These are phyloP conservation scores for Wasmannia auropunctata DNA, from an alignment of 1,140 invertebrate genomes.

Conservation along the genomic window DNA sequence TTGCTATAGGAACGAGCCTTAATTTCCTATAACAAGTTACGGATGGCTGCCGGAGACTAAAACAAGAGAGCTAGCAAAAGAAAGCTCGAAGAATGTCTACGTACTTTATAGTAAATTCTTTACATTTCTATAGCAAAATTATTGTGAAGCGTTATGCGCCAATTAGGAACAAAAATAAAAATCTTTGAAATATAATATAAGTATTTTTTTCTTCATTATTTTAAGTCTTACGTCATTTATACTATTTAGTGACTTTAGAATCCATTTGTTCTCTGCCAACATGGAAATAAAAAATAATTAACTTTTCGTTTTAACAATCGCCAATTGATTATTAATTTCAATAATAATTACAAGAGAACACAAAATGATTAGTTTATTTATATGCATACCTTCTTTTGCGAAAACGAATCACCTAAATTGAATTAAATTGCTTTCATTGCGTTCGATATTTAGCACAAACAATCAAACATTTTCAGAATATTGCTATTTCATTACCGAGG, in stretches of 20 bases:
- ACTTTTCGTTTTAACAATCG: not conserved
- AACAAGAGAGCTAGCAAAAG: not conserved
- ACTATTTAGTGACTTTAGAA: not conserved
- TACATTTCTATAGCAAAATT: not conserved
- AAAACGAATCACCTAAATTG: not conserved
- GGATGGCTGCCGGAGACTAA: not conserved
- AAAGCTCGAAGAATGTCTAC: not conserved
- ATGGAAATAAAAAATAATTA: not conserved
- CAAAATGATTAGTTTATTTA: not conserved
- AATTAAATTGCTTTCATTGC: not conserved
- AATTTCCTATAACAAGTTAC: not conserved
- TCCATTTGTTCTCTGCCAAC: not conserved
- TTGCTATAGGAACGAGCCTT: no score
- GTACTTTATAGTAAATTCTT: not conserved
- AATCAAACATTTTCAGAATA: not conserved
- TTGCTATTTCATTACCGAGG: not conserved
- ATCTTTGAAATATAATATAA: not conserved
- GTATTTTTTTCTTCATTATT: not conserved
- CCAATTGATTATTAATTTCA: not conserved
- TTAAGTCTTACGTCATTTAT: not conserved
- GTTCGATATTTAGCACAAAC: not conserved
- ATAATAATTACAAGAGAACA: no score
- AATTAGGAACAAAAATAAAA: not conserved
- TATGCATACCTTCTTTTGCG: not conserved
- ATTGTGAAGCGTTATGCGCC: not conserved